Evolutionary conservation across 2,113 vertebrate genomes (phyloP), one percentile per base, ranked within the genome.

Genomic region (Onychorhynchus coronatus): DNA sequence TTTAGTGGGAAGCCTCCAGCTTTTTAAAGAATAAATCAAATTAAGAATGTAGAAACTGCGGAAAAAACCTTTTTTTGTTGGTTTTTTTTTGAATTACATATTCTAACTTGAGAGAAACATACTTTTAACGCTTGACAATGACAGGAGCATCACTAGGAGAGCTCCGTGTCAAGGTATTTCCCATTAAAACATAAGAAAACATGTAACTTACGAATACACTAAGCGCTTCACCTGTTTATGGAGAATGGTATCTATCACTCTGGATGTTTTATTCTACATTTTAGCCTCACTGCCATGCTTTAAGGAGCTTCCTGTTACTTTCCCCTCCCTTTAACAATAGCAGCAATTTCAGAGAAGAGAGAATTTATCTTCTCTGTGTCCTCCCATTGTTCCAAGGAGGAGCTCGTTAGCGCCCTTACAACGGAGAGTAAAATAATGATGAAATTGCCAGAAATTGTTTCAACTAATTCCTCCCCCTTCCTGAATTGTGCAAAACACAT

Each of bases 11-110:
- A 83, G 88, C 42, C 82, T 89, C 85, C 84, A 84, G 74, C 49
- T 95, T 98, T 96, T 79, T 86, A 82, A 91, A 93, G 91, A 97
- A 95, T 93, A 92, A 88, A 94, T 73, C 85, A 75, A 93, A 88
- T 55, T 88, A 95, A 97, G 71, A 92, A 97, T 76, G 67, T 55
- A 44, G 65, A 89, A 96, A 93, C 13, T 0, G 4, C 25, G 88
- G n/a, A 47, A 65, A 39, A 7, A 4, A 4, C 12, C 14, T 14
- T 50, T 47, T 22, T 14, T 24, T 49, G 12, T 41, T 24, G n/a
- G n/a, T 35, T 1, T 33, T 25, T 8, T 49, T 79, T 63, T 67
- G 49, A 82, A 70, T 37, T 28, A 30, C 47, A 67, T 18, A 42
- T 25, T 88, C 6, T 61, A 71, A 53, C 47, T 88, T 66, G 19